Conservation (phyloP, 2,888 invertebrate genomes). For the Orchesella flavescens region DNA sequence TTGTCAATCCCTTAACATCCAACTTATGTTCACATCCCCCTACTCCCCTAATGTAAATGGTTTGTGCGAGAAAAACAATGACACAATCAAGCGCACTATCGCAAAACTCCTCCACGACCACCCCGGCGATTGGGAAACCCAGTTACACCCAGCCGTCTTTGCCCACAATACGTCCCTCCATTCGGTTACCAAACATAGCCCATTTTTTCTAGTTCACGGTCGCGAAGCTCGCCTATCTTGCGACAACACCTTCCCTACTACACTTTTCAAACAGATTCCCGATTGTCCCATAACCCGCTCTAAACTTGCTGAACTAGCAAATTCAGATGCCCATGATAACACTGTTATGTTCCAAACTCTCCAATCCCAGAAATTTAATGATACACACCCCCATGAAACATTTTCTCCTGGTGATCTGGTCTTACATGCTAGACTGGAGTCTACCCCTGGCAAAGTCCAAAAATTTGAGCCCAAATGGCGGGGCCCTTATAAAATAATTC, state of each 20-base stretch:
- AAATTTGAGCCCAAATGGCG: background rate
- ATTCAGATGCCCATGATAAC: background rate
- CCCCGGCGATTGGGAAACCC: background rate
- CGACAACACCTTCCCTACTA: background rate
- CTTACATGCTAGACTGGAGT: background rate
- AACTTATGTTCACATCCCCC: background rate
- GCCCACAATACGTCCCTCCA: background rate
- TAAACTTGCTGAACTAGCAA: background rate
- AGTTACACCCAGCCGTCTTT: background rate
- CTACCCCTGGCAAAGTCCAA: background rate
- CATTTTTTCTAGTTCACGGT: background rate
- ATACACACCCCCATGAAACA: background rate
- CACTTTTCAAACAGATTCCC: background rate
- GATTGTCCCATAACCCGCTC: background rate
- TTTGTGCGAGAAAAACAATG: background rate
- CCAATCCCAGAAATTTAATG: background rate
- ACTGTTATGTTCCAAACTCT: background rate
- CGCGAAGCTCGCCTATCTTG: background rate
- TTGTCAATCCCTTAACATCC: background rate
- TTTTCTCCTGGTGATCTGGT: background rate
- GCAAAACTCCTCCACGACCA: background rate
- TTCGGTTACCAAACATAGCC: background rate
- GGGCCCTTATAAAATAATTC: background rate
- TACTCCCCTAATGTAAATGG: background rate
- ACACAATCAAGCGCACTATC: background rate